Evolutionary conservation across 2,113 vertebrate genomes (phyloP), one percentile per base, ranked within the genome.

Genomic region (Ptyas mucosa): DNA sequence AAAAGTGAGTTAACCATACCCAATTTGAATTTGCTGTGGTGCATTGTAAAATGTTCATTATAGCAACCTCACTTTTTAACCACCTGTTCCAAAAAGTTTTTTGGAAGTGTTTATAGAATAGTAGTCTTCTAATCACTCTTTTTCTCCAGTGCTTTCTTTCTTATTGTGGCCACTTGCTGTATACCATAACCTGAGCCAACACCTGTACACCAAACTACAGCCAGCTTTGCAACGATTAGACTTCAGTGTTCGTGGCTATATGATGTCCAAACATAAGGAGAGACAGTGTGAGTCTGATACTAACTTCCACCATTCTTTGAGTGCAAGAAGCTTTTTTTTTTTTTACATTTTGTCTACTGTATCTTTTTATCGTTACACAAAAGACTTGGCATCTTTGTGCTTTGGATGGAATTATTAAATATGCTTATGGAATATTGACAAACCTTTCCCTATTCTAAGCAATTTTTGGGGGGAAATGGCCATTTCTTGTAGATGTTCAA

Each of bases 201-300:
- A 97, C 93, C 75, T 97, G 81, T 98, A 94, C n/a, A 89, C 97
- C 93, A 97, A 97, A 95, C 97, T 99, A 97, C 98, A 99, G 96
- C 99, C 99, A 8, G 98, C 97, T 96, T 98, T 99, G 97, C 99
- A 98, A 98, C 97, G 99, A 93, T 97, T 99, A 96, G 99, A 99
- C 95, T 99, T 99, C 97, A 98, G 99, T 9, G 96, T 98, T 61
- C 97, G 96, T 43, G 99, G 99, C 94, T 99, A 99, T 97, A 98
- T 99, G 98, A 98, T 98, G 97, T 98, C 98, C 49, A 98, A 98
- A 96, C 99, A 98, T 91, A 98, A 98, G 43, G 98, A 99, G 58
- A 98, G 98, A 90, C 98, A 98, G 52, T 75, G 99, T 99, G 96
- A 98, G 99, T 98, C 64, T 53, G 51, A 21, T 89, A 24, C 4